Evolutionary conservation across 2,888 invertebrate species (phyloP).

Genomic region (Choreutis nemorana): DNA sequence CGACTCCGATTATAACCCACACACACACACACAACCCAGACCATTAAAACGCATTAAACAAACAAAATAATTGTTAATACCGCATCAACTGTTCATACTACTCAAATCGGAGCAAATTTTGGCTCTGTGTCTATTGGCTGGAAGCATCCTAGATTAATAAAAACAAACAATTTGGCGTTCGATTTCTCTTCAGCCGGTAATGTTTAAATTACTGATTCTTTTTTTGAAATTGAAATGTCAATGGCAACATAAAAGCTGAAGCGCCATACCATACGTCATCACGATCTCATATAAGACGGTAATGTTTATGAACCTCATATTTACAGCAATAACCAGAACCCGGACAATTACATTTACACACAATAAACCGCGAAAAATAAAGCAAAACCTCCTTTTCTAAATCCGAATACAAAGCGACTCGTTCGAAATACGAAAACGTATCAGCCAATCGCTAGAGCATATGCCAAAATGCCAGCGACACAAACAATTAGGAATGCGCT

Average conservation of each 20-base stretch:
- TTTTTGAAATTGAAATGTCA: conserved; percentile 13
- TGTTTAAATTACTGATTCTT: no score
- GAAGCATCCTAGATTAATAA: no score
- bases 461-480: conserved; percentile 54
- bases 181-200: no score
- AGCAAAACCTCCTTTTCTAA: conserved; percentile 55
- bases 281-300: conserved; percentile 22
- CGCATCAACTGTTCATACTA: conserved; percentile 24
- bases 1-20: conserved; percentile 5
- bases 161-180: no score
- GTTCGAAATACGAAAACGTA: conserved; percentile 53
- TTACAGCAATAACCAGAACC: conserved; percentile 41
- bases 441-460: conserved; percentile 47
- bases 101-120: conserved; percentile 27
- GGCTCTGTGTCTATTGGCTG: conserved; percentile 42
- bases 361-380: conserved; percentile 49
- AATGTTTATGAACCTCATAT: conserved; percentile 7
- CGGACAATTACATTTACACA: conserved; percentile 60
- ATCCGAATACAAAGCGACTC: conserved; percentile 58
- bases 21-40: no score
- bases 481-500: conserved; percentile 57
- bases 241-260: conserved; percentile 12
- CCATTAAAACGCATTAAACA: conserved; percentile 11
- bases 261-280: conserved; percentile 21
- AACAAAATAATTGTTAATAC: conserved; percentile 20